Percentiles rank a stretch among this genome's conserved stretches.
Conservation (phyloP, 2,113 vertebrate species). For the Oxyruncus cristatus region DNA sequence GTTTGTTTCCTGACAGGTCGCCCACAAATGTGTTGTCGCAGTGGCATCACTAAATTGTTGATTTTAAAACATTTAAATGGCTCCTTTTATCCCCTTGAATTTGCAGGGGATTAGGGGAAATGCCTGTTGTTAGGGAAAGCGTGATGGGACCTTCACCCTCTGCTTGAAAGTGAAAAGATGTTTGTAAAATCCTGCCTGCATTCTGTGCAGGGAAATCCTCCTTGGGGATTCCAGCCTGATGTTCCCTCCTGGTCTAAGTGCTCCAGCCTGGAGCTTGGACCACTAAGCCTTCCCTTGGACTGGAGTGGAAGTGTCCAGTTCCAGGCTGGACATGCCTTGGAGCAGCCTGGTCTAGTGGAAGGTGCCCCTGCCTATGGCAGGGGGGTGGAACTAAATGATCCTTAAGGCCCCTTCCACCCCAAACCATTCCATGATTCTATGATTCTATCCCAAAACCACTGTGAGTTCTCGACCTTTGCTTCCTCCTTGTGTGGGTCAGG, state of each 20-base stretch:
- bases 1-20: rapidly evolving
- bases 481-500: not conserved
- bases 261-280: rapidly evolving
- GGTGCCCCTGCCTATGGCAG: not conserved
- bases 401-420: not conserved
- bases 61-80: not conserved
- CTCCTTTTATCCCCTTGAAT: not conserved
- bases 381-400: too few species aligned
- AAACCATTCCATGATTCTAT: rapidly evolving
- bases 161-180: not conserved
- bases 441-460: not conserved
- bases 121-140: not conserved
- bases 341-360: rapidly evolving
- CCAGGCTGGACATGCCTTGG: not conserved
- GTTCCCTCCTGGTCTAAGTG: not conserved
- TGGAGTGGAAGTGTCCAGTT: not conserved
- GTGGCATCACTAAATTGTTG: not conserved
- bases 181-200: not conserved
- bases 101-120: not conserved
- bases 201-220: not conserved
- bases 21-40: not conserved
- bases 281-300: not conserved
- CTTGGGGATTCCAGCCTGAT: not conserved
- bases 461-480: rapidly evolving
- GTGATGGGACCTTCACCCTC: not conserved